Evolutionary conservation across 2,888 invertebrate genomes (phyloP).

Genomic region (Amphipyra tragopoginis): DNA sequence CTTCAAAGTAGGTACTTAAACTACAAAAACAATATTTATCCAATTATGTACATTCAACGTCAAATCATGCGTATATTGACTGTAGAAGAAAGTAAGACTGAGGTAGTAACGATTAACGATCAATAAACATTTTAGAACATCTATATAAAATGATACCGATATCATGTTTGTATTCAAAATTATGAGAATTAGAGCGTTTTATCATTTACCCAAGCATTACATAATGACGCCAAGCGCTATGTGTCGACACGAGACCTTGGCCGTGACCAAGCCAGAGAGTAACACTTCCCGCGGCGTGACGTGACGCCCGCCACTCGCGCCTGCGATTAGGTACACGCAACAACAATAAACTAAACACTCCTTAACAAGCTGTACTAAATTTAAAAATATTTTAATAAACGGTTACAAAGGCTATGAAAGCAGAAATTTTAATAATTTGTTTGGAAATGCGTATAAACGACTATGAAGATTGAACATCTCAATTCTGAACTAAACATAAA

Average conservation of each 20-base stretch:
- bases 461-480: conserved; percentile 14
- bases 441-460: conserved; percentile 9
- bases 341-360: conserved; percentile 64
- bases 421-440: conserved; percentile 24
- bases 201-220: conserved; percentile 77
- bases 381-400: conserved; percentile 45
- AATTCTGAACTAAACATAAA: background rate
- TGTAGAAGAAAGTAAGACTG: no score
- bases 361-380: conserved; percentile 50
- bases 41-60: background rate
- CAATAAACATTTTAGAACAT: conserved; percentile 4
- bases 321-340: conserved; percentile 73
- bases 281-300: conserved; percentile 80
- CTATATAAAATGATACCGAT: conserved; percentile 37
- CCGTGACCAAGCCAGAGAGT: conserved; percentile 84
- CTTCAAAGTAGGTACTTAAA: background rate
- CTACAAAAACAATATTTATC: conserved; percentile 1
- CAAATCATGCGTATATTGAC: background rate
- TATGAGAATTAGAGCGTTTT: conserved; percentile 69
- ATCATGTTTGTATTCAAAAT: conserved; percentile 58
- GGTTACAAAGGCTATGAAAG: conserved; percentile 31
- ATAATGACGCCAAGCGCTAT: conserved; percentile 77
- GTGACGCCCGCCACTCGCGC: conserved; percentile 67
- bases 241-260: conserved; percentile 83
- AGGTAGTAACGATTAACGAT: no score